These are phyloP conservation scores for Epizoanthus scotinus DNA, from an alignment of 92 coral and sea anemone species.

Conservation along the genomic window DNA sequence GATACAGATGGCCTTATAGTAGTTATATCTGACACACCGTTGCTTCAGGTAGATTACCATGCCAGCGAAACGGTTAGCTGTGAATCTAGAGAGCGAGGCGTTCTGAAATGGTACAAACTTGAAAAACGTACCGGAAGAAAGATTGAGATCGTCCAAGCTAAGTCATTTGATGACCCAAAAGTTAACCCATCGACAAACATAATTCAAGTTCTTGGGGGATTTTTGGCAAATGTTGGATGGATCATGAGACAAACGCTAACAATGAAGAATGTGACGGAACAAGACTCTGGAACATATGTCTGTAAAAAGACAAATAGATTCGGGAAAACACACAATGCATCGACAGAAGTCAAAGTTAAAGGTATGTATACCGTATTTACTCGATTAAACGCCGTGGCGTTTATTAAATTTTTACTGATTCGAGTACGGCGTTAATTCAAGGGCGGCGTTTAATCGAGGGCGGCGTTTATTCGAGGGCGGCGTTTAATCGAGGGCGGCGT, in stretches of 20 bases:
- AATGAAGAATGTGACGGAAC: constrained; percentile 36
- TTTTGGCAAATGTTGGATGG: too few species aligned
- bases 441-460: too few species aligned
- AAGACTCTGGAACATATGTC: constrained; percentile 69
- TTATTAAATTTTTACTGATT: too few species aligned
- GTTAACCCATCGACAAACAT: too few species aligned
- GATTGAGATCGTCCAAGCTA: constrained; percentile 10
- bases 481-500: too few species aligned
- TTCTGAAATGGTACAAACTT: constrained; percentile 59
- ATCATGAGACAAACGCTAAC: constrained; percentile 1
- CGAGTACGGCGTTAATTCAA: too few species aligned
- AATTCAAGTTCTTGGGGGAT: too few species aligned
- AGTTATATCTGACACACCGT: background rate
- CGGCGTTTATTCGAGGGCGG: too few species aligned
- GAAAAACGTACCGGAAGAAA: constrained; percentile 14
- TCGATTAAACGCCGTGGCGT: too few species aligned
- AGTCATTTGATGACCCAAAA: too few species aligned
- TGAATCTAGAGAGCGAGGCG: constrained; percentile 40
- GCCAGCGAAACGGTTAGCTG: constrained; percentile 49
- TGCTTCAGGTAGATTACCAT: constrained; percentile 27
- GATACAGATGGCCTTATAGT: constrained; percentile 4
- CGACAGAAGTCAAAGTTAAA: constrained; percentile 55
- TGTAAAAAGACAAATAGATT: constrained; percentile 62
- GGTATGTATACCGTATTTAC: constrained; percentile 45
- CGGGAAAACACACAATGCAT: constrained; percentile 40